Evolutionary conservation across 2,797 vertebrate genomes (phyloP).

Genomic region (Acrocephalus scirpaceus): DNA sequence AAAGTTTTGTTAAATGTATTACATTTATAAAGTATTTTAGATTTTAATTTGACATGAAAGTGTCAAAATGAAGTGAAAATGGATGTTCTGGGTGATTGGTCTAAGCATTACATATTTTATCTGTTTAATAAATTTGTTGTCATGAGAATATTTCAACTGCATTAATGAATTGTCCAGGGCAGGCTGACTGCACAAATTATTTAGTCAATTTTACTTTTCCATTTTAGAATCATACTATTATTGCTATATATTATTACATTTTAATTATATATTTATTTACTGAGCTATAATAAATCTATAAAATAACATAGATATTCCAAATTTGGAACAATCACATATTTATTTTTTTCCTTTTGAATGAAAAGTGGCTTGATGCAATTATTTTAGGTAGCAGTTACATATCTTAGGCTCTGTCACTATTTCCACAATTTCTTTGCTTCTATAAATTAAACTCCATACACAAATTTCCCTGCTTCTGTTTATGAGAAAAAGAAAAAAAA

Average conservation of each 20-base stretch:
- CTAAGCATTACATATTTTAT: neutral
- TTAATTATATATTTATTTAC: neutral
- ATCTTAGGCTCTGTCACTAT: neutral
- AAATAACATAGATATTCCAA: neutral
- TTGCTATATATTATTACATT: neutral
- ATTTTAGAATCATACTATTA: neutral
- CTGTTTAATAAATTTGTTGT: neutral
- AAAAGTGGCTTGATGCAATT: neutral
- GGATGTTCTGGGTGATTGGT: neutral
- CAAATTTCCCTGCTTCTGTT: neutral
- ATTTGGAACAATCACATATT: neutral
- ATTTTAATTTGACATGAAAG: neutral
- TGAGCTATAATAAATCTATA: neutral
- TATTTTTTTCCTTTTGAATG: neutral
- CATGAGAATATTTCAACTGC: neutral
- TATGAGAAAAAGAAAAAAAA: neutral
- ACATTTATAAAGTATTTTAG: neutral
- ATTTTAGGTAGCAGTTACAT: neutral
- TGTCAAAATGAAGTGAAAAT: too few species aligned
- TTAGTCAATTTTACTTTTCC: neutral
- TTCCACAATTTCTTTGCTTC: neutral
- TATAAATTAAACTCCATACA: neutral
- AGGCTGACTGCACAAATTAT: neutral
- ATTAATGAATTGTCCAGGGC: neutral
- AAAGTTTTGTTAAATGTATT: neutral